phyloP scores from a whole-genome alignment of 2,113 vertebrate genomes.

The Albula goreensis region DNA sequence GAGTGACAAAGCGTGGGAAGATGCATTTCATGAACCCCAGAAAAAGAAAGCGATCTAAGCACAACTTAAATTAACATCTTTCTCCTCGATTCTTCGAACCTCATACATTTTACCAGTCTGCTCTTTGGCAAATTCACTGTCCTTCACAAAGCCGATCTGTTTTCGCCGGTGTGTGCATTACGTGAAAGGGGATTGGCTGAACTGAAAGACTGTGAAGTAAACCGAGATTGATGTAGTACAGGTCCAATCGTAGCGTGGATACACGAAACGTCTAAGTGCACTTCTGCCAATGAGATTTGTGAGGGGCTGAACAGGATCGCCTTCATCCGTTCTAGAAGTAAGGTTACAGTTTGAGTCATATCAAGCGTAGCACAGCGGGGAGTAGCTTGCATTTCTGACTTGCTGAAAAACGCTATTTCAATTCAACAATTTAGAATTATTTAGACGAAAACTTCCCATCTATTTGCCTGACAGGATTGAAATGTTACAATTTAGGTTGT shows the following conservation, averaged over 20 bases:
- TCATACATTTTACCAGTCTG: too few species aligned
- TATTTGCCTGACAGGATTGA: conserved; percentile 36
- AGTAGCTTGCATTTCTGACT: neutral
- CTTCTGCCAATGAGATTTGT: conserved; percentile 21
- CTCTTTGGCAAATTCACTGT: neutral
- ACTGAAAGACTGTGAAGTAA: neutral
- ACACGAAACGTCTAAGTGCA: neutral
- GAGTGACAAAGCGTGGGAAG: too few species aligned
- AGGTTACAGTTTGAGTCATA: conserved; percentile 16
- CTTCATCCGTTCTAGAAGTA: neutral
- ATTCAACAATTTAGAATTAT: conserved; percentile 10
- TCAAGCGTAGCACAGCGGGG: neutral
- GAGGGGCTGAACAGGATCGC: neutral
- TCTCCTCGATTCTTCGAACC: too few species aligned
- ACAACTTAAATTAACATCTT: too few species aligned
- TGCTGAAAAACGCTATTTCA: neutral
- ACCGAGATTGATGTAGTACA: conserved; percentile 8
- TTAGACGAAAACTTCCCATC: conserved; percentile 19
- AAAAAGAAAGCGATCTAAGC: too few species aligned
- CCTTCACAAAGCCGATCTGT: neutral
- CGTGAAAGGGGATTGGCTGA: neutral
- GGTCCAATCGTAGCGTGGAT: conserved; percentile 21
- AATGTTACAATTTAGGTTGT: conserved; percentile 72
- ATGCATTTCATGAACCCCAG: too few species aligned
- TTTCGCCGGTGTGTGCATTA: neutral